Evolutionary conservation across 2,113 vertebrate species (phyloP), one percentile per base, ranked within the genome.

Genomic region (Coturnix japonica): DNA sequence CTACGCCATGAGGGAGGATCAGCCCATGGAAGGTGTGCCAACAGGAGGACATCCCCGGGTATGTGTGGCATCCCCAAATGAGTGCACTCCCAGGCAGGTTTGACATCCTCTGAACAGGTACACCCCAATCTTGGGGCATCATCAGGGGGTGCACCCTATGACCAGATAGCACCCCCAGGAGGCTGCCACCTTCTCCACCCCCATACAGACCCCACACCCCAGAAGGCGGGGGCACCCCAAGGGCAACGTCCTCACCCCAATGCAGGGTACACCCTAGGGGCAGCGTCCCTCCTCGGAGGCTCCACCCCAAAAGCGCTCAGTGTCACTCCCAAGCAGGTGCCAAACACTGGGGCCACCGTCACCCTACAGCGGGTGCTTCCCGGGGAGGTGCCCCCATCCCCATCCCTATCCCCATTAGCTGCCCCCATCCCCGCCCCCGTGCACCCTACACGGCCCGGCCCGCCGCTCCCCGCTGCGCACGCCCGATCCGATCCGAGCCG

Each of bases 401-500:
- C 16, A 17, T 11, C 28, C 31, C 22, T 26, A 28, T 15, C 28
- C 53, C 53, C 37, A 37, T 37, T 10, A 53, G 26, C 25, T 28
- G 26, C 25, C 51, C 51, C 51, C 51, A 53, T 59, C 33, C 69
- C 61, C 51, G 43, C 74, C 47, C 16, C 54, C 85, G 66, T 47
- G 56, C 57, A 18, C 35, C 37, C 46, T 4, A 46, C 59, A 41
- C 66, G 46, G 43, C n/a, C 22, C 33, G 21, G n/a, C 21, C 60
- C 31, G 26, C 60, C 67, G 66, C 61, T 26, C 72, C 65, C 44
- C 37, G 44, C 35, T 13, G 21, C 35, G 35, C 46, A 49, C 37
- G 41, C 75, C 31, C 56, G 46, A 23, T 23, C 47, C 17, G 26
- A 86, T 96, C 92, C 93, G 92, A 78, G 90, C 83, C 59, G 59